Conservation (phyloP, 2,888 invertebrate genomes). For the Sylvicola cinctus region DNA sequence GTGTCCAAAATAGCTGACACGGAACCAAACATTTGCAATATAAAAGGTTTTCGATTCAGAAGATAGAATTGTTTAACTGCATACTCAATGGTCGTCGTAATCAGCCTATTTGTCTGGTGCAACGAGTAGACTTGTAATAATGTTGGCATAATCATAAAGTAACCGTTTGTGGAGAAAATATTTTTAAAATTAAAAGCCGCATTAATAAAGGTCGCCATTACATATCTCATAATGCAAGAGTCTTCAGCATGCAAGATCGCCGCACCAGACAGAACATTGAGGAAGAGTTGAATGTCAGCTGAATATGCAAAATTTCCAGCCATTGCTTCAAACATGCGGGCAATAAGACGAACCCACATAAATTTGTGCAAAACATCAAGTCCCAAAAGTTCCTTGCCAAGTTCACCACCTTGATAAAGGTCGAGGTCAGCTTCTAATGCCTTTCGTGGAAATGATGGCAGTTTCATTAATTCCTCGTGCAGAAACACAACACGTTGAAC, state of each 20-base stretch:
- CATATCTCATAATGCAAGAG: constrained; percentile 82
- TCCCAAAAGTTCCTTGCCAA: constrained; percentile 78
- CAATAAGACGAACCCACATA: constrained; percentile 93
- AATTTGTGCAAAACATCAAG: constrained; percentile 95
- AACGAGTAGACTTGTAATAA: constrained; percentile 90
- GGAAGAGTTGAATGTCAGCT: constrained; percentile 89
- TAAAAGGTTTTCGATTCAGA: constrained; percentile 93
- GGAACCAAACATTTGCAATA: constrained; percentile 97
- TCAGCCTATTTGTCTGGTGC: constrained; percentile 89
- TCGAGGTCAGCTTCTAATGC: constrained; percentile 93
- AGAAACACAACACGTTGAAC: constrained; percentile 95
- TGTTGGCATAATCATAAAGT: constrained; percentile 94
- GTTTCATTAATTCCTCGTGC: constrained; percentile 95
- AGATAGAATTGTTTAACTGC: constrained; percentile 97
- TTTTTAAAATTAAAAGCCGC: constrained; percentile 97
- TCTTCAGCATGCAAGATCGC: constrained; percentile 94
- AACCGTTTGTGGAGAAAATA: constrained; percentile 94
- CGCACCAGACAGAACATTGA: constrained; percentile 94
- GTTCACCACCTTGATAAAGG: constrained; percentile 69
- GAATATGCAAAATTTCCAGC: constrained; percentile 93
- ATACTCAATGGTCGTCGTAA: constrained; percentile 91
- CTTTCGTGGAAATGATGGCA: constrained; percentile 95
- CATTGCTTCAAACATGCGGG: constrained; percentile 95
- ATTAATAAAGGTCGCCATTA: constrained; percentile 93
- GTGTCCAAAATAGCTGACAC: constrained; percentile 91